Percentiles rank a stretch among this genome's conserved stretches.
These are phyloP conservation scores for Netelia melanura DNA, from an alignment of 2,888 invertebrate genomes.

Conservation along the genomic window DNA sequence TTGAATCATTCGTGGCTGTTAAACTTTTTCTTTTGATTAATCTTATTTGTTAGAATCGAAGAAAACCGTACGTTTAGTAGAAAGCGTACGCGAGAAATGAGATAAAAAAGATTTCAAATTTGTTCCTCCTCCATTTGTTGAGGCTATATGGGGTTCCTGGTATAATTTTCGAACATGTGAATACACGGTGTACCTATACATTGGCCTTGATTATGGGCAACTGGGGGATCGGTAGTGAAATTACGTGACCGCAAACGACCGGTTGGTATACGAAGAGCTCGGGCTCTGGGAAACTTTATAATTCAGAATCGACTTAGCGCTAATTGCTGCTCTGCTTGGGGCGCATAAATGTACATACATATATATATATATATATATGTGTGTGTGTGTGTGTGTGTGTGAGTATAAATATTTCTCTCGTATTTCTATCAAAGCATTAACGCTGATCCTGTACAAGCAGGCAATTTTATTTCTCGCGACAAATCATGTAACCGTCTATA, in stretches of 20 bases:
- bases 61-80: no score
- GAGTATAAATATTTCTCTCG: no score
- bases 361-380: not conserved
- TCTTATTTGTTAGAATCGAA: no score
- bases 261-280: not conserved
- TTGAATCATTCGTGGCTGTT: no score
- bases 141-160: no score
- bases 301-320: constrained; percentile 55
- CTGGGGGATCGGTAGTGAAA: constrained; percentile 45
- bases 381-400: not conserved
- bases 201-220: constrained; percentile 42
- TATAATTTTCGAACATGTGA: not conserved
- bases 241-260: constrained; percentile 51
- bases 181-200: not conserved
- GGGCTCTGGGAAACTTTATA: constrained; percentile 38
- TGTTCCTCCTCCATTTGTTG: no score
- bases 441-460: no score
- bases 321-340: constrained; percentile 43
- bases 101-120: not conserved
- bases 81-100: not conserved
- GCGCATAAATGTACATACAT: constrained; percentile 17
- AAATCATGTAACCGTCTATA: no score
- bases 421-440: no score
- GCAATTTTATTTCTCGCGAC: no score
- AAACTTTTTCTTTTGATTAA: no score